Evolutionary conservation across 1,140 invertebrate species (phyloP).

Genomic region (Babylonia areolata): DNA sequence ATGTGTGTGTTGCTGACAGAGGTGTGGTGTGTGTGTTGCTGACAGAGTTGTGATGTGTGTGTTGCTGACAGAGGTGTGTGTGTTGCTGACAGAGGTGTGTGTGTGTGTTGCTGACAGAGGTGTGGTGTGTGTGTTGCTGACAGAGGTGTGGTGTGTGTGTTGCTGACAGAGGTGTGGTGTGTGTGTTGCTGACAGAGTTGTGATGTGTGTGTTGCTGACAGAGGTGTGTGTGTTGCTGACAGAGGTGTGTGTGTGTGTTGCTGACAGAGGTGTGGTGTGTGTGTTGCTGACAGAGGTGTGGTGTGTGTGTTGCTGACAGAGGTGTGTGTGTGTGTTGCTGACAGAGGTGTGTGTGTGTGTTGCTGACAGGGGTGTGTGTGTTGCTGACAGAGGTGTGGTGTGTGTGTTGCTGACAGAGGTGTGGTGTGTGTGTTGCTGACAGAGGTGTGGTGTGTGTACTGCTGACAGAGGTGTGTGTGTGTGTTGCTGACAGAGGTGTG

Average conservation of each 20-base stretch:
- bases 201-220: too few relatives aligned
- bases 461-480: too few relatives aligned
- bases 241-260: conserved; percentile 81
- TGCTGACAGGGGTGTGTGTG: too few relatives aligned
- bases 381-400: conserved; percentile 79
- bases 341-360: conserved; percentile 81
- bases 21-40: not conserved
- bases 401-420: too few relatives aligned
- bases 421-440: conserved; percentile 27
- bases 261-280: too few relatives aligned
- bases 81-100: conserved; percentile 78
- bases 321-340: conserved; percentile 12
- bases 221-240: conserved; percentile 27
- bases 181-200: conserved; percentile 76
- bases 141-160: conserved; percentile 82
- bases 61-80: too few relatives aligned
- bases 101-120: too few relatives aligned
- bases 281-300: conserved; percentile 77
- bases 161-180: too few relatives aligned
- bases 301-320: too few relatives aligned
- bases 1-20: too few relatives aligned
- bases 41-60: conserved; percentile 82
- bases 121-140: conserved; percentile 12
- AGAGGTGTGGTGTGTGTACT: conserved; percentile 82
- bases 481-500: conserved; percentile 77